Evolutionary conservation across 2,888 invertebrate genomes (phyloP).

Genomic region (Teleiodes luculella): DNA sequence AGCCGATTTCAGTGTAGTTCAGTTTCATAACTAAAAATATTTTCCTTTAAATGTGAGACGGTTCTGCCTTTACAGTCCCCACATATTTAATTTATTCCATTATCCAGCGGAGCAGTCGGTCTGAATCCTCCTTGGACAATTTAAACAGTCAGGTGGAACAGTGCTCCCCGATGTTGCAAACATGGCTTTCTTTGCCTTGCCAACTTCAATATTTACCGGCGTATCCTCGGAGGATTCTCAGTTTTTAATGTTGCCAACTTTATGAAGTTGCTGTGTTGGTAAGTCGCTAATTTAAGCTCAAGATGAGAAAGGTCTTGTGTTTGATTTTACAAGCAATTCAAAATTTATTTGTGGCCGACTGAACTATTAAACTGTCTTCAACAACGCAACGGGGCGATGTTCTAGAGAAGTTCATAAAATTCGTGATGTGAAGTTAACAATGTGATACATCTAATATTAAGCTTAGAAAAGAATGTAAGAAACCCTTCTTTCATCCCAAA

Average conservation of each 20-base stretch:
- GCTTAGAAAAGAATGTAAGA: too few species aligned
- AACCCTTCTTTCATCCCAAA: too few species aligned
- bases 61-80: not conserved
- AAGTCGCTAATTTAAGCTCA: not conserved
- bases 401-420: too few species aligned
- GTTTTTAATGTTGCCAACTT: constrained; percentile 35
- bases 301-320: not conserved
- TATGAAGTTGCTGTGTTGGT: constrained; percentile 20
- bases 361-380: not conserved
- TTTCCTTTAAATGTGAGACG: not conserved
- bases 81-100: constrained; percentile 13
- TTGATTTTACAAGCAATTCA: not conserved
- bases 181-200: constrained; percentile 29
- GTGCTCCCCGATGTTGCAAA: constrained; percentile 29
- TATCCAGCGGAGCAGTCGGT: constrained; percentile 4
- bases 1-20: too few species aligned
- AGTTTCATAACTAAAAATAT: constrained; percentile 2
- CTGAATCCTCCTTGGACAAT: constrained; percentile 32
- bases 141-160: constrained; percentile 28
- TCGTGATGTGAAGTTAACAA: too few species aligned
- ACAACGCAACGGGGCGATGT: too few species aligned
- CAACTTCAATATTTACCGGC: constrained; percentile 35
- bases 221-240: constrained; percentile 30
- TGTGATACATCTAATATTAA: too few species aligned
- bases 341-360: not conserved